Percentiles rank a stretch among this genome's conserved stretches.
Evolutionary conservation across 2,797 vertebrate genomes (phyloP).

Genomic region (Rhabdophis nuchalis): DNA sequence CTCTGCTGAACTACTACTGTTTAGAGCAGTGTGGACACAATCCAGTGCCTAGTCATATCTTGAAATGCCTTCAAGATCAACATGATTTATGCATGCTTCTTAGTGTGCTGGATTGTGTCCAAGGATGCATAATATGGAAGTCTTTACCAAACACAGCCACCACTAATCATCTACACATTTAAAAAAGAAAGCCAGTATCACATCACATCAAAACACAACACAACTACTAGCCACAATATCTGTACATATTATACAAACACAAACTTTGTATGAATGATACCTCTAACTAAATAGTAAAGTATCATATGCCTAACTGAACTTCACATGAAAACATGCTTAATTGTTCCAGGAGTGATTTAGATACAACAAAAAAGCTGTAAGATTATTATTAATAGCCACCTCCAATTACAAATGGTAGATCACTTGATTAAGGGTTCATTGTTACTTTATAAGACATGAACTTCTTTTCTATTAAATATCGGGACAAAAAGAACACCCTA

Average conservation of each 20-base stretch:
- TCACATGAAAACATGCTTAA: constrained; percentile 24
- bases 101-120: constrained; percentile 5
- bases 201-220: constrained; percentile 20
- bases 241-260: constrained; percentile 6
- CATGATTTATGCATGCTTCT: neutral
- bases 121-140: neutral
- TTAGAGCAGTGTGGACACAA: neutral
- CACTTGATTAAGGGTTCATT: constrained; percentile 25
- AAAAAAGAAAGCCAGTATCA: neutral
- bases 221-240: constrained; percentile 33
- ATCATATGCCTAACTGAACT: constrained; percentile 11
- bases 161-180: constrained; percentile 24
- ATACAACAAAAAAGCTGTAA: neutral
- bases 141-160: constrained; percentile 11
- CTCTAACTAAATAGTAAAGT: neutral
- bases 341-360: neutral
- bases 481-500: constrained; percentile 25
- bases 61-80: neutral
- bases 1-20: neutral
- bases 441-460: constrained; percentile 16
- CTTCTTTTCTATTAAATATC: constrained; percentile 13
- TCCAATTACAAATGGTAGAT: constrained; percentile 27
- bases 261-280: constrained; percentile 27
- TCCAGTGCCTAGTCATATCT: neutral
- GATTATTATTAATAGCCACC: constrained; percentile 10